Evolutionary conservation across 2,888 invertebrate genomes (phyloP).

Genomic region (Arctia plantaginis): DNA sequence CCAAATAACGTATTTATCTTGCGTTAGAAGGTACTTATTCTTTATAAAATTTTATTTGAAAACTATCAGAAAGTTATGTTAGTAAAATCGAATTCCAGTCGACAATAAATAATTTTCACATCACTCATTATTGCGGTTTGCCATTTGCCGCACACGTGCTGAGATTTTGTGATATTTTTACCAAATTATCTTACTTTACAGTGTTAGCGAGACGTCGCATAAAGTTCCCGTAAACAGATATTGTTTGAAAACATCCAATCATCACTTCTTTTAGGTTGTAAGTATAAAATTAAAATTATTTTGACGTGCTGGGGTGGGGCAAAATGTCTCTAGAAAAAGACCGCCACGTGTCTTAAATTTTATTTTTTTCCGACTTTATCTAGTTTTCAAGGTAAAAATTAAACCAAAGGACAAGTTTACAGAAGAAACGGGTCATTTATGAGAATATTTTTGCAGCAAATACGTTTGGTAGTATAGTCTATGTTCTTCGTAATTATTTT

Average conservation of each 20-base stretch:
- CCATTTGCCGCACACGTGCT: conserved; percentile 86
- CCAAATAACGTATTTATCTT: not conserved
- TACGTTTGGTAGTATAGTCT: conserved; percentile 19
- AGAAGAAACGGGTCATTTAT: conserved; percentile 10
- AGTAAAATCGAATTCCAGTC: conserved; percentile 14
- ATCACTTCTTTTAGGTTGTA: conserved; percentile 68
- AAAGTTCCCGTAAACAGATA: conserved; percentile 62
- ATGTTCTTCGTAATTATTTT: conserved; percentile 53
- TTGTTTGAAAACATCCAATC: conserved; percentile 67
- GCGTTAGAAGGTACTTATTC: not conserved
- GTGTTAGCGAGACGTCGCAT: conserved; percentile 62
- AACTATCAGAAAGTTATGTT: not conserved
- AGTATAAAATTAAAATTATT: conserved; percentile 72
- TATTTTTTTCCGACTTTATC: conserved; percentile 62
- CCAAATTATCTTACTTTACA: conserved; percentile 76
- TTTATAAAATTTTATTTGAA: not conserved
- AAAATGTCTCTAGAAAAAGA: conserved; percentile 77
- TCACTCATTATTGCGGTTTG: conserved; percentile 77
- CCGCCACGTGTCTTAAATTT: conserved; percentile 84
- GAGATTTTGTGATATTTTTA: conserved; percentile 84
- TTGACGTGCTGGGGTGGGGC: conserved; percentile 83
- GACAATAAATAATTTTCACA: conserved; percentile 27
- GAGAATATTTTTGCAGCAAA: conserved; percentile 24
- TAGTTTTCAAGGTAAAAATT: conserved; percentile 45
- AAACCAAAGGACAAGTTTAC: conserved; percentile 22